Evolutionary conservation across 37 sponge, comb jelly and placozoan species (phyloP).

Genomic region (Oopsacas minuta): DNA sequence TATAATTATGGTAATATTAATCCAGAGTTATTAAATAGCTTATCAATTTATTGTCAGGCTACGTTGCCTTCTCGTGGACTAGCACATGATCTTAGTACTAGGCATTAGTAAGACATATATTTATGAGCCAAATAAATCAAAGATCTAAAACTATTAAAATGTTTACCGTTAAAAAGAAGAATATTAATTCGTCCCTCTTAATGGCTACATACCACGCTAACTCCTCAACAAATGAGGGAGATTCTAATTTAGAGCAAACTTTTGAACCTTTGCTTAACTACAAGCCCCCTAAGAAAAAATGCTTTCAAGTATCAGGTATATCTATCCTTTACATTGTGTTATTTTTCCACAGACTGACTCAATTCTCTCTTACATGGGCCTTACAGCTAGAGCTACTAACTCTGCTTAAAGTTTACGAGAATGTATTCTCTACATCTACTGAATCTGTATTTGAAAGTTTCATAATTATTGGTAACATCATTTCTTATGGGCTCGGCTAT

Average conservation of each 20-base stretch:
- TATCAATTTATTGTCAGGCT: too few species aligned
- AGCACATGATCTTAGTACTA: too few species aligned
- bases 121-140: too few species aligned
- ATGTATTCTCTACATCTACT: background rate
- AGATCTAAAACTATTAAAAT: too few species aligned
- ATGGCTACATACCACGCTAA: background rate
- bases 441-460: background rate
- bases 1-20: too few species aligned
- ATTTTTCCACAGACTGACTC: slow-evolving; percentile 7
- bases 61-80: background rate
- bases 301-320: background rate
- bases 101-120: too few species aligned
- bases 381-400: background rate
- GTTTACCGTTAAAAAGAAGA: too few species aligned
- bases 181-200: too few species aligned
- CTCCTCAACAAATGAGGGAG: background rate
- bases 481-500: background rate
- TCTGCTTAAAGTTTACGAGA: background rate
- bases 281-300: background rate
- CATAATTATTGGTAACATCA: background rate
- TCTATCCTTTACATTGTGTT: background rate
- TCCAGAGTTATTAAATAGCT: too few species aligned
- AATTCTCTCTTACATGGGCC: background rate
- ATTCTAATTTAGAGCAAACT: background rate
- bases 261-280: background rate